Evolutionary conservation across 2,113 vertebrate genomes (phyloP), one percentile per base, ranked within the genome.

Genomic region (Panthera leo): DNA sequence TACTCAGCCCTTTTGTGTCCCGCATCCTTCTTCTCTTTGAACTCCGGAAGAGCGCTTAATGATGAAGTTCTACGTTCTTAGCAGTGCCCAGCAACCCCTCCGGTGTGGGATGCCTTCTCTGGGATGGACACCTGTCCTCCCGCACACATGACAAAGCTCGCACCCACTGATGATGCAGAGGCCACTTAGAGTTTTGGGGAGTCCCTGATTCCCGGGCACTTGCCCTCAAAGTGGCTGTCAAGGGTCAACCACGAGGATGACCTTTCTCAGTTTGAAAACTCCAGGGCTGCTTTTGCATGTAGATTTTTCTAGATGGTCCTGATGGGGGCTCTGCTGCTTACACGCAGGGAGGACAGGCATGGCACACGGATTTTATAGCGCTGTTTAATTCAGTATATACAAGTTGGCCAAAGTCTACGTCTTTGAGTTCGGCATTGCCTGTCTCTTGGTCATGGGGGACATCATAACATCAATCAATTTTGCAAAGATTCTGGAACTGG

Each of bases 401-500:
- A 80, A 89, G 4, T 36, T 25, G 27, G 14, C 36, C 15, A 7
- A 83, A 76, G 39, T 55, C 83, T 76, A 76, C 36, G 36, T 53
- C 65, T 65, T 15, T 85, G 45, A 45, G 8, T 34, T 36, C 13
- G 14, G 63, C 61, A 42, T 15, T 58, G 29, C 27, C 45, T 76
- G 8, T 65, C 23, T 94, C 18, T 70, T 71, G 61, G 39, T 89
- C 61, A 34, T 9, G 9, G 18, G 61, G 31, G 27, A 31, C 1
- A 34, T 85, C 16, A 25, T 1, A 53, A 70, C 19, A 87, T 45
- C 18, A 53, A 84, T 39, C 36, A 29, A 39, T 63, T 51, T 75
- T 76, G 34, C n/a, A 51, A 87, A 97, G 80, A 78, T 55, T 70
- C 82, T 36, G 78, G 67, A 93, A 73, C 29, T 15, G 27, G 39